Evolutionary conservation across 2,113 vertebrate genomes (phyloP), one percentile per base, ranked within the genome.

Genomic region (Malurus melanocephalus): DNA sequence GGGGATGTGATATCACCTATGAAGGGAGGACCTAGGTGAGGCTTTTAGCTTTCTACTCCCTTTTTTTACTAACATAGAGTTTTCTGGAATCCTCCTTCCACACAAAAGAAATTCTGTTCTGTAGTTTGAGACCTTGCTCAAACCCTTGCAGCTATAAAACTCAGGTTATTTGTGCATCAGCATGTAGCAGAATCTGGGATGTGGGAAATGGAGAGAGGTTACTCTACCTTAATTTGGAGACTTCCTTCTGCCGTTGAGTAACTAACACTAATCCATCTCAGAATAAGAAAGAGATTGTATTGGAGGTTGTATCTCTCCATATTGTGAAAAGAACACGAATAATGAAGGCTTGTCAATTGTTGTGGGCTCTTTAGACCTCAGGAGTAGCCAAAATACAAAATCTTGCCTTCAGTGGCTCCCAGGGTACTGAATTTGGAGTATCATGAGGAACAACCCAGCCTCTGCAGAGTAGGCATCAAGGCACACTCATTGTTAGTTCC

Each of bases 1-100:
- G 38, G 23, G 26, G 59, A 55, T 0, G 1, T 10, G 35, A 14
- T n/a, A 28, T 15, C 14, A 16, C 33, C 48, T 26, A 2, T 3
- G 30, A 57, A 80, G 24, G 32, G 46, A 79, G 67, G 38, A 82
- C 3, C 14, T 38, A 24, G 28, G 16, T 60, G 59, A 87, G 33
- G 40, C 24, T 87, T 65, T 57, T 43, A 48, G 24, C 57, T 9
- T 61, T 80, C 57, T 1, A 0, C 19, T 83, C 23, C 13, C 2
- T 7, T 28, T 26, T 22, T 89, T 76, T 42, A 49, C 30, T 49
- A 32, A 33, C 24, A 13, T 42, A 32, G 18, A 5, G 22, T 14
- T 72, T 75, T 87, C 35, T 59, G 27, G 12, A 38, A 49, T 68
- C 43, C 76, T 85, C 33, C 8, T 79, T 65, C 62, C 18, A 9